These are phyloP conservation scores for Syrphus vitripennis DNA, from an alignment of 2,888 invertebrate genomes.

Conservation along the genomic window DNA sequence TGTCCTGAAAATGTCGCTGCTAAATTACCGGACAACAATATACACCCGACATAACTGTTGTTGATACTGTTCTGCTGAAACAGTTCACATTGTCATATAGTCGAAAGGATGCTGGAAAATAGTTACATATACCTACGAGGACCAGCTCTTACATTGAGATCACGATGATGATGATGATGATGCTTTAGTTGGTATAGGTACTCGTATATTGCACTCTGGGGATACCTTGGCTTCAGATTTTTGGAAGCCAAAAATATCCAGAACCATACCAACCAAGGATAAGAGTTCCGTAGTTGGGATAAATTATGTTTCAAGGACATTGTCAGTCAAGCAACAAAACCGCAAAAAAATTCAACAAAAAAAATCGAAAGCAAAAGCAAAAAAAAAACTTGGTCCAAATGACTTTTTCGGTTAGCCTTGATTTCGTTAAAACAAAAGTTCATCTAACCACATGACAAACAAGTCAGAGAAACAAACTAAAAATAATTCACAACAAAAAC, in stretches of 20 bases:
- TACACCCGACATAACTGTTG: conserved; percentile 41
- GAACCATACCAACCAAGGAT: conserved; percentile 35
- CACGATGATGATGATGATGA: conserved; percentile 27
- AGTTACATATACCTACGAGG: background rate
- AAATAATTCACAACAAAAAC: conserved; percentile 36
- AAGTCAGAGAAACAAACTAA: background rate
- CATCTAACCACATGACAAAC: conserved; percentile 47
- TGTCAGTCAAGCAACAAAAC: conserved; percentile 39
- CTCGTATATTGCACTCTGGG: conserved; percentile 41
- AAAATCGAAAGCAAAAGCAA: background rate
- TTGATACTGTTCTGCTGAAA: conserved; percentile 25
- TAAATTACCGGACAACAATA: conserved; percentile 68
- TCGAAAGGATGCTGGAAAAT: background rate
- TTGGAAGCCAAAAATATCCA: conserved; percentile 45
- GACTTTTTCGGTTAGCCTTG: conserved; percentile 43
- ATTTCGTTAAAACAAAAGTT: conserved; percentile 17
- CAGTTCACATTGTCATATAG: conserved; percentile 11
- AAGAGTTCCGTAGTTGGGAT: conserved; percentile 23
- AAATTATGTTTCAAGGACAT: conserved; percentile 62
- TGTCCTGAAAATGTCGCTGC: conserved; percentile 68
- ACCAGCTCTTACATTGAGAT: background rate
- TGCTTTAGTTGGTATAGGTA: no score
- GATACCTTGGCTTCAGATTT: conserved; percentile 41
- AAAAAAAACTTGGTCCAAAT: conserved; percentile 27
- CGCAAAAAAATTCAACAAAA: conserved; percentile 28